phyloP scores from a whole-genome alignment of 2,888 invertebrate genomes.

The Tanaodytes sp. region DNA sequence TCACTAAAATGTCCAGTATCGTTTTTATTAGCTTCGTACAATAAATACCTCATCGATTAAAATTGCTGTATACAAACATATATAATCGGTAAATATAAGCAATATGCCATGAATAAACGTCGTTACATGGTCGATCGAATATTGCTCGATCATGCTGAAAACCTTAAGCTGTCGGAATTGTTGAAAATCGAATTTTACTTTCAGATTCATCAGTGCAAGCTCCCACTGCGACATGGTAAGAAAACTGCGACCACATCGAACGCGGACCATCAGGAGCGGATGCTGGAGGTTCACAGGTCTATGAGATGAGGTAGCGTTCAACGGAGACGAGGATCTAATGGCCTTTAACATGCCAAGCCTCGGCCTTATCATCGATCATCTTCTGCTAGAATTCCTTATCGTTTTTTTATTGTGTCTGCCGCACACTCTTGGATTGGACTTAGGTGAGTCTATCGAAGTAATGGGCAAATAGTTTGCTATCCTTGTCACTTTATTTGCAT shows the following conservation, averaged over 20 bases:
- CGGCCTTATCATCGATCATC: slow-evolving; percentile 60
- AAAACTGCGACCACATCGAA: slow-evolving; percentile 49
- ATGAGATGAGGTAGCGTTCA: slow-evolving; percentile 66
- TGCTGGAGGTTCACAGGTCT: slow-evolving; percentile 26
- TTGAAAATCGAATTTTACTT: slow-evolving; percentile 40
- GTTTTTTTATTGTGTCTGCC: slow-evolving; percentile 63
- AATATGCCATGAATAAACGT: too few species aligned
- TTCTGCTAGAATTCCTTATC: slow-evolving; percentile 64
- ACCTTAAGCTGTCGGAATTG: slow-evolving; percentile 16
- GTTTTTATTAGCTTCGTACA: too few species aligned
- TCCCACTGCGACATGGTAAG: slow-evolving; percentile 49
- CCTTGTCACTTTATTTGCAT: too few species aligned
- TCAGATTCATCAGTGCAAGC: slow-evolving; percentile 31
- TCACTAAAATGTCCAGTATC: too few species aligned
- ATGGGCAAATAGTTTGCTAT: too few species aligned
- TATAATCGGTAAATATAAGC: too few species aligned
- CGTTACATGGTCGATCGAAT: slow-evolving; percentile 12
- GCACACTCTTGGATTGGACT: slow-evolving; percentile 61
- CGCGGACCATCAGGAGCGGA: slow-evolving; percentile 38
- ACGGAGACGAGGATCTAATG: slow-evolving; percentile 62
- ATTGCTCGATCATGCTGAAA: slow-evolving; percentile 17
- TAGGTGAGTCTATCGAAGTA: slow-evolving; percentile 63
- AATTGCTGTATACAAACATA: too few species aligned
- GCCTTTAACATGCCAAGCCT: slow-evolving; percentile 68
- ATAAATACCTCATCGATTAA: too few species aligned